These are phyloP conservation scores for Megaceryle alcyon DNA, from an alignment of 2,797 vertebrate genomes.

Conservation along the genomic window DNA sequence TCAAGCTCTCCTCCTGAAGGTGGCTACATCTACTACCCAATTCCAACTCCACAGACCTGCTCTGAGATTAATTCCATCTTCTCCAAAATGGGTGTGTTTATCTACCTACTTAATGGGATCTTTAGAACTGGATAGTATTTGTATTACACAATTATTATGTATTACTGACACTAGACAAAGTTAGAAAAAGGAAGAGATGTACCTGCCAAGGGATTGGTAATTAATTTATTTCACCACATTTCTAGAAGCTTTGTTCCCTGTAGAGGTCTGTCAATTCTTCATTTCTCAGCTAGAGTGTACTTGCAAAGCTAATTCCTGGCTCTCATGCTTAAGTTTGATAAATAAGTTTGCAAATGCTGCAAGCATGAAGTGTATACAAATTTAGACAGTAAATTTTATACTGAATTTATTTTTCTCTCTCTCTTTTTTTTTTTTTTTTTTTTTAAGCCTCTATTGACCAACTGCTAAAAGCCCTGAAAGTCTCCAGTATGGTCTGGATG, in stretches of 20 bases:
- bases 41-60: neutral
- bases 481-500: neutral
- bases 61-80: neutral
- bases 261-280: neutral
- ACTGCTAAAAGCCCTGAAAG: neutral
- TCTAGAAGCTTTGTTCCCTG: neutral
- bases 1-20: neutral
- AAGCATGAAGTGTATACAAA: neutral
- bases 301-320: neutral
- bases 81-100: constrained; percentile 36
- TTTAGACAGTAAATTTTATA: neutral
- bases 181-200: neutral
- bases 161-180: neutral
- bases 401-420: neutral
- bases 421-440: neutral
- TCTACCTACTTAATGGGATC: constrained; percentile 18
- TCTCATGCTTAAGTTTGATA: neutral
- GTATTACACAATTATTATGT: neutral
- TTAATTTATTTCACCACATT: neutral
- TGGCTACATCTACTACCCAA: neutral
- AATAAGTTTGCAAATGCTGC: neutral
- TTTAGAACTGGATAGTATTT: constrained; percentile 27
- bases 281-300: neutral
- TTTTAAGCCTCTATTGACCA: neutral
- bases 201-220: neutral